These are phyloP conservation scores for Montifringilla adamsi DNA, from an alignment of 2,113 vertebrate genomes.

Conservation along the genomic window DNA sequence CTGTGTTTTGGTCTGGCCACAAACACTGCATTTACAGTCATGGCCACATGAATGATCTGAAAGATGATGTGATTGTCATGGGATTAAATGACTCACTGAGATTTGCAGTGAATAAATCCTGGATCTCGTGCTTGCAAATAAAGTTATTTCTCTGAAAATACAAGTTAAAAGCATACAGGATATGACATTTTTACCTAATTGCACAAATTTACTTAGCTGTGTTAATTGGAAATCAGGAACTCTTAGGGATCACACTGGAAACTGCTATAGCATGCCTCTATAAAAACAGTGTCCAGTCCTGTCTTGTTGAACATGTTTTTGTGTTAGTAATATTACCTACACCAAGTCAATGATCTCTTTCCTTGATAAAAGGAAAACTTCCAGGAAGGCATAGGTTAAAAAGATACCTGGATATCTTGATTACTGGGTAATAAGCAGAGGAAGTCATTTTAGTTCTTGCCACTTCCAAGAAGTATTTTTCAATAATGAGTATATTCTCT, in stretches of 20 bases:
- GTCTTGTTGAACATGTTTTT: neutral
- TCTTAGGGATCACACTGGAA: neutral
- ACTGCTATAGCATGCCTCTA: neutral
- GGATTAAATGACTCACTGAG: neutral
- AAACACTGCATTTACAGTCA: neutral
- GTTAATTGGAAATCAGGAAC: neutral
- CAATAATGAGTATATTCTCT: conserved; percentile 31
- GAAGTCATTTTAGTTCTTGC: neutral
- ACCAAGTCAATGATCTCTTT: neutral
- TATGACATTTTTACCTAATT: neutral
- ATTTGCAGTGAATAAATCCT: neutral
- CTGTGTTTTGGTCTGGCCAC: neutral
- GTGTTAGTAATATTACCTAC: neutral
- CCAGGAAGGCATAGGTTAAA: neutral
- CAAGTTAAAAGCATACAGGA: neutral
- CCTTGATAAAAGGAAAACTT: neutral
- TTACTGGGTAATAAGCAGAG: neutral
- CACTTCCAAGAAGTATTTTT: conserved; percentile 36
- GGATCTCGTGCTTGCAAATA: neutral
- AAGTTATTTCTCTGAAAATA: neutral
- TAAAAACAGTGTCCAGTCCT: neutral
- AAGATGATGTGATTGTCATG: neutral
- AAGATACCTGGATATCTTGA: neutral
- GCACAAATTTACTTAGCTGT: neutral
- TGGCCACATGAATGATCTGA: neutral